Percentiles rank a stretch among this genome's conserved stretches.
phyloP scores from a whole-genome alignment of 2,797 vertebrate genomes.

The Toxotes lorentzi region DNA sequence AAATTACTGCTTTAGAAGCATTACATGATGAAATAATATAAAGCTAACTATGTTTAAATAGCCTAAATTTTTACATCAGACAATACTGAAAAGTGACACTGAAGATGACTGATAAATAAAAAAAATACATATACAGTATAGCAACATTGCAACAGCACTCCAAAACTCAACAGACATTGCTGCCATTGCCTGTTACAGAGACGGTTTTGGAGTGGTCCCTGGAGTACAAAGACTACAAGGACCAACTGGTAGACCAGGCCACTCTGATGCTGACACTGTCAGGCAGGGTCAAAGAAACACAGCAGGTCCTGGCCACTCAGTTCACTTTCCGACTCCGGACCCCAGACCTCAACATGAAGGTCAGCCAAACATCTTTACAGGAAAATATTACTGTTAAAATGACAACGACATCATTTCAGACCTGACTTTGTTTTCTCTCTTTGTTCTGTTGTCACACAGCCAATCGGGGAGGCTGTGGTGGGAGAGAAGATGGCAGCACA shows the following conservation, averaged over 20 bases:
- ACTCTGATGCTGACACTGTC: constrained; percentile 89
- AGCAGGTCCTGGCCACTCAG: constrained; percentile 89
- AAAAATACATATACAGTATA: background rate
- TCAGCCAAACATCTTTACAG: constrained; percentile 53
- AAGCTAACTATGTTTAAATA: background rate
- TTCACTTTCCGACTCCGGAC: constrained; percentile 91
- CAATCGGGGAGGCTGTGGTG: constrained; percentile 78
- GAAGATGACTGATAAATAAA: background rate
- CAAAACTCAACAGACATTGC: background rate
- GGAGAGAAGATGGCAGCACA: constrained; percentile 85
- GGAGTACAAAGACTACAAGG: constrained; percentile 83
- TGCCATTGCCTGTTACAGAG: constrained; percentile 59
- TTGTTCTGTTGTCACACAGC: constrained; percentile 58
- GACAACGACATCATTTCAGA: background rate
- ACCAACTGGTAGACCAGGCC: constrained; percentile 90
- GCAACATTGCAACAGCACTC: background rate
- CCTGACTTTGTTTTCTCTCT: constrained; percentile 19
- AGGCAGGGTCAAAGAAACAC: constrained; percentile 82
- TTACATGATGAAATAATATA: background rate
- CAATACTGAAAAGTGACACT: background rate
- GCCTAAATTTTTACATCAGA: background rate
- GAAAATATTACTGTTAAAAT: background rate
- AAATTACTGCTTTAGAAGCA: background rate
- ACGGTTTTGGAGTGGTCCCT: constrained; percentile 78
- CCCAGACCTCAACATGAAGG: constrained; percentile 89